These are phyloP conservation scores for Stictocephala bisonia DNA, from an alignment of 2,888 invertebrate species.

Conservation along the genomic window DNA sequence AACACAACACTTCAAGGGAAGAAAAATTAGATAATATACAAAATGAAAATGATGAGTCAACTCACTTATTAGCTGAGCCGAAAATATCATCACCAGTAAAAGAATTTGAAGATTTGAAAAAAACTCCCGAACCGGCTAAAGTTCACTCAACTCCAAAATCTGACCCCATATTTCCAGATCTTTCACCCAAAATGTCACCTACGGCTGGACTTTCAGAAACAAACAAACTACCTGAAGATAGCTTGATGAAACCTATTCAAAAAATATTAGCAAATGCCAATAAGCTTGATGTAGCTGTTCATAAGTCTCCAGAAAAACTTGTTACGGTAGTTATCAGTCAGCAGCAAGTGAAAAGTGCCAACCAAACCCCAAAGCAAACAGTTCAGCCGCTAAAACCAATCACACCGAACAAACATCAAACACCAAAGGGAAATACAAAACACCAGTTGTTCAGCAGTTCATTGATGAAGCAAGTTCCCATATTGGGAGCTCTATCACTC, in stretches of 20 bases:
- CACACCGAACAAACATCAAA: slow-evolving; percentile 38
- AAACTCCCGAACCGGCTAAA: slow-evolving; percentile 46
- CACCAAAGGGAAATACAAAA: slow-evolving; percentile 25
- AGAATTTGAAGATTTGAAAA: slow-evolving; percentile 47
- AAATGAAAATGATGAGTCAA: slow-evolving; percentile 40
- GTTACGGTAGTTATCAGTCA: slow-evolving; percentile 44
- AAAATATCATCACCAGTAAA: slow-evolving; percentile 40
- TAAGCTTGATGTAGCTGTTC: slow-evolving; percentile 41
- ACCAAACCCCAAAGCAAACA: slow-evolving; percentile 43
- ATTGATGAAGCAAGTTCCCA: slow-evolving; percentile 35
- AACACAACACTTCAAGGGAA: slow-evolving; percentile 41
- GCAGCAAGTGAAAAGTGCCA: slow-evolving; percentile 38
- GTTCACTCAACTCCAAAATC: slow-evolving; percentile 44
- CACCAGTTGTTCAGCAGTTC: slow-evolving; percentile 38
- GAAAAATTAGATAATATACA: slow-evolving; percentile 45
- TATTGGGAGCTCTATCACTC: slow-evolving; percentile 8
- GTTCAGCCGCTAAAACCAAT: slow-evolving; percentile 35
- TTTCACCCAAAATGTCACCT: slow-evolving; percentile 46
- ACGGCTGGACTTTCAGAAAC: slow-evolving; percentile 12
- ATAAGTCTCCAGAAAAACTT: slow-evolving; percentile 48
- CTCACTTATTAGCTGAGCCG: slow-evolving; percentile 23
- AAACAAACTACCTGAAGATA: slow-evolving; percentile 34
- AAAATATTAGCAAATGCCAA: slow-evolving; percentile 42
- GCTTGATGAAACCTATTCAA: slow-evolving; percentile 38
- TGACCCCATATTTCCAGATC: slow-evolving; percentile 6